phyloP scores from a whole-genome alignment of 1,140 invertebrate species.

The Holotrichia oblita region DNA sequence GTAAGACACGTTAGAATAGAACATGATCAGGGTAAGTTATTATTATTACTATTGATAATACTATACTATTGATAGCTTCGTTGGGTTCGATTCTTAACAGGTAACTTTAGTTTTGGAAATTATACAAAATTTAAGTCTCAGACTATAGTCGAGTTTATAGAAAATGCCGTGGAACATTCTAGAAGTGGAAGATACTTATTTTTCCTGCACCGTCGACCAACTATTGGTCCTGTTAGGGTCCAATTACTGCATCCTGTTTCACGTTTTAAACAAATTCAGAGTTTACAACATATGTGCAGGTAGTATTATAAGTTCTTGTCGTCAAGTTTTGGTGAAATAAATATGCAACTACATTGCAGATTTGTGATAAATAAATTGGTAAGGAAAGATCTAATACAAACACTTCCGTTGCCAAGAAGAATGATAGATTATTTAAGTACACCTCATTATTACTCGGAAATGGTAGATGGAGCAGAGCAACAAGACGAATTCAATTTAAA shows the following conservation, averaged over 20 bases:
- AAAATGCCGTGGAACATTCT: slow-evolving; percentile 96
- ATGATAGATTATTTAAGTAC: slow-evolving; percentile 93
- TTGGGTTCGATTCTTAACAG: slow-evolving; percentile 62
- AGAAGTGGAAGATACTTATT: slow-evolving; percentile 94
- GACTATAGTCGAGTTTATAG: slow-evolving; percentile 97
- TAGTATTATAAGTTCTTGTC: slow-evolving; percentile 58
- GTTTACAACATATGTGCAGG: slow-evolving; percentile 94
- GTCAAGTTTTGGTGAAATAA: too few relatives aligned
- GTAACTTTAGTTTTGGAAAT: slow-evolving; percentile 97
- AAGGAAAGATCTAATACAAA: slow-evolving; percentile 87
- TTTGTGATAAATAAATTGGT: slow-evolving; percentile 93
- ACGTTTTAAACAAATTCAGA: slow-evolving; percentile 92
- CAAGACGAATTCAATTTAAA: slow-evolving; percentile 55
- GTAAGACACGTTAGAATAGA: slow-evolving; percentile 96
- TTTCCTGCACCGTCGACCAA: slow-evolving; percentile 92
- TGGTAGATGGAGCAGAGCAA: slow-evolving; percentile 65
- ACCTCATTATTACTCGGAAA: slow-evolving; percentile 95
- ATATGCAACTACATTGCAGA: slow-evolving; percentile 63
- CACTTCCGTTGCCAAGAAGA: slow-evolving; percentile 86
- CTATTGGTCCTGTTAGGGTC: slow-evolving; percentile 93
- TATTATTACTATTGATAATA: too few relatives aligned
- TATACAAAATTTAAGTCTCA: slow-evolving; percentile 94
- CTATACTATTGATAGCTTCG: too few relatives aligned
- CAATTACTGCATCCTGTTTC: slow-evolving; percentile 95
- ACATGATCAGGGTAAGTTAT: slow-evolving; percentile 88